Percentiles rank a stretch among this genome's conserved stretches.
Evolutionary conservation across 1,140 invertebrate species (phyloP).

Genomic region (Drosophila elegans): DNA sequence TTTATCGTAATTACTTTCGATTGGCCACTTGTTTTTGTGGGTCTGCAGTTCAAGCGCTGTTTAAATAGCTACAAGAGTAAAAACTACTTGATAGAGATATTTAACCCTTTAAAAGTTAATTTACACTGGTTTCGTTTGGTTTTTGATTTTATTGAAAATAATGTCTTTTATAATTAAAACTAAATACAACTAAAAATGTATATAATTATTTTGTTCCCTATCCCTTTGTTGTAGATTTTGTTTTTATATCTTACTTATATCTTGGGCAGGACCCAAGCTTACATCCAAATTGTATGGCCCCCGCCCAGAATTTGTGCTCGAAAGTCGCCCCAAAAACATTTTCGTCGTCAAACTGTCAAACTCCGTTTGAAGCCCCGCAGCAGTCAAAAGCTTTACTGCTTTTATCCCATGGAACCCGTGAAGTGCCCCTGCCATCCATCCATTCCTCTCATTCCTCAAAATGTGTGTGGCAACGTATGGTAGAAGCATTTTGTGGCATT

Average conservation of each 20-base stretch:
- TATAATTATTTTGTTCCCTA: too few species aligned
- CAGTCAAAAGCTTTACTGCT: constrained; percentile 41
- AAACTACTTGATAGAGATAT: not conserved
- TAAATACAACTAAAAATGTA: too few species aligned
- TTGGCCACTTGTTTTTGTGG: constrained; percentile 8
- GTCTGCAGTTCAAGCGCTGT: constrained; percentile 7
- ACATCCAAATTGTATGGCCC: constrained; percentile 12
- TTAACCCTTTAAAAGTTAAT: too few species aligned
- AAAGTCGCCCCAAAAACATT: constrained; percentile 36
- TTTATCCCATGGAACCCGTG: not conserved
- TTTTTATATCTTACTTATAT: constrained; percentile 8
- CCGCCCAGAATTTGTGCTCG: constrained; percentile 8
- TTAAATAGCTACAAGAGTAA: constrained; percentile 1
- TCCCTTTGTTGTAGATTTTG: not conserved
- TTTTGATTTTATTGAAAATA: too few species aligned
- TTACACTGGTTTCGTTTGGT: too few species aligned
- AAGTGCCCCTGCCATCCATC: not conserved
- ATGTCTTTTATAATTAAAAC: too few species aligned
- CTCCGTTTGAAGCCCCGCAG: constrained; percentile 41
- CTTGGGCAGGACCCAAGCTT: constrained; percentile 14
- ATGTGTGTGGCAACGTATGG: constrained; percentile 60
- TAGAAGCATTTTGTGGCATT: constrained; percentile 70
- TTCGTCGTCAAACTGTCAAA: constrained; percentile 36
- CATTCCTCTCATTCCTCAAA: constrained; percentile 39
- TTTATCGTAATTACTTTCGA: constrained; percentile 27